These are phyloP conservation scores for Xestia ashworthii DNA, from an alignment of 2,888 invertebrate species.

Conservation along the genomic window DNA sequence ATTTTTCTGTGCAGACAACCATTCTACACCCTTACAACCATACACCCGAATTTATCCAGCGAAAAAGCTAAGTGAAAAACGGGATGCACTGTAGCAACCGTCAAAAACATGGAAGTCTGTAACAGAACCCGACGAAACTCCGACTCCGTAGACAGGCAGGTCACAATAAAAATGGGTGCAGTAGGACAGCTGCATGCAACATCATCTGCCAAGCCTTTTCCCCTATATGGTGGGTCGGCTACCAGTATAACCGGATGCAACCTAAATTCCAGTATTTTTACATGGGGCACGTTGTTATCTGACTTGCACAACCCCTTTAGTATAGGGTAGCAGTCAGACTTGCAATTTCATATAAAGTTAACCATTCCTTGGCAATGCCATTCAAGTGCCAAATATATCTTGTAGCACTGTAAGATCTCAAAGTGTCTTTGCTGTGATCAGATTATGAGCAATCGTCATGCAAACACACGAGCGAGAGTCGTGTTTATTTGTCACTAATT, in stretches of 20 bases:
- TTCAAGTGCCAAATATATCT: background rate
- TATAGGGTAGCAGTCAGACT: too few species aligned
- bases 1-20: conserved; percentile 33
- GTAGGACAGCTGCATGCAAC: background rate
- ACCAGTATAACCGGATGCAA: too few species aligned
- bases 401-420: background rate
- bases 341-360: too few species aligned
- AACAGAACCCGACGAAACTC: conserved; percentile 51
- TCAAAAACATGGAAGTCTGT: conserved; percentile 60
- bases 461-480: background rate
- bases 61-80: conserved; percentile 59
- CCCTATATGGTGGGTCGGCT: too few species aligned
- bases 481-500: background rate
- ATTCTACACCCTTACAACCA: conserved; percentile 19
- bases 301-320: too few species aligned
- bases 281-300: too few species aligned
- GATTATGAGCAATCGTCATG: background rate
- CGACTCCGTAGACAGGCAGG: conserved; percentile 34
- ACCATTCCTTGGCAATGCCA: background rate
- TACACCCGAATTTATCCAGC: conserved; percentile 46
- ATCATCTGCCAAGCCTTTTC: too few species aligned
- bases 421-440: background rate
- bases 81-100: conserved; percentile 56
- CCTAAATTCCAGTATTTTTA: too few species aligned
- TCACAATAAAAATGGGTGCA: background rate